Evolutionary conservation across 2,113 vertebrate species (phyloP).

Genomic region (Heliornis fulica): DNA sequence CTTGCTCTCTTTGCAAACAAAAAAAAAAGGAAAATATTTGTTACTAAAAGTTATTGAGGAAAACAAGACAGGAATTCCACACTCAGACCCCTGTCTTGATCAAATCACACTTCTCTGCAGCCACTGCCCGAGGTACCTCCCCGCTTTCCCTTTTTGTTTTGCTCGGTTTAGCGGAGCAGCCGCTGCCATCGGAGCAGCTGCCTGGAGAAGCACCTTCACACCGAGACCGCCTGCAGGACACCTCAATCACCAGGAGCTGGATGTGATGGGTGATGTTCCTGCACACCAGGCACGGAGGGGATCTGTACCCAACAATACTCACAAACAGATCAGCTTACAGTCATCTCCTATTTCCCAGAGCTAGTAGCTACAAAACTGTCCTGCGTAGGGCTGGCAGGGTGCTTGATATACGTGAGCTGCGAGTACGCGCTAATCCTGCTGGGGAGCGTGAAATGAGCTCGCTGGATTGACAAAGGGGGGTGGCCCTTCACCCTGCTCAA

Average conservation of each 20-base stretch:
- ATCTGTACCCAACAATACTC: not conserved
- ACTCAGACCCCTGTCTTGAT: not conserved
- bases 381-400: not conserved
- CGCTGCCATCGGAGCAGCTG: no score
- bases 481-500: not conserved
- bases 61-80: conserved; percentile 5
- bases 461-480: not conserved
- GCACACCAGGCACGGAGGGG: not conserved
- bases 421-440: not conserved
- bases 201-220: not conserved
- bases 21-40: not conserved
- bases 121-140: not conserved
- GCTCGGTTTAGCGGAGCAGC: not conserved
- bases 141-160: not conserved
- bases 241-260: not conserved
- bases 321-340: not conserved
- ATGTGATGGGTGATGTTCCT: not conserved
- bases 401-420: not conserved
- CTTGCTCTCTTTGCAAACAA: not conserved
- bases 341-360: not conserved
- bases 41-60: conserved; percentile 37
- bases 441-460: not conserved
- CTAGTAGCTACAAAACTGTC: not conserved
- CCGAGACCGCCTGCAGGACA: not conserved
- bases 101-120: not conserved